Evolutionary conservation across 2,888 invertebrate species (phyloP).

Genomic region (Pediacus dermestoides): DNA sequence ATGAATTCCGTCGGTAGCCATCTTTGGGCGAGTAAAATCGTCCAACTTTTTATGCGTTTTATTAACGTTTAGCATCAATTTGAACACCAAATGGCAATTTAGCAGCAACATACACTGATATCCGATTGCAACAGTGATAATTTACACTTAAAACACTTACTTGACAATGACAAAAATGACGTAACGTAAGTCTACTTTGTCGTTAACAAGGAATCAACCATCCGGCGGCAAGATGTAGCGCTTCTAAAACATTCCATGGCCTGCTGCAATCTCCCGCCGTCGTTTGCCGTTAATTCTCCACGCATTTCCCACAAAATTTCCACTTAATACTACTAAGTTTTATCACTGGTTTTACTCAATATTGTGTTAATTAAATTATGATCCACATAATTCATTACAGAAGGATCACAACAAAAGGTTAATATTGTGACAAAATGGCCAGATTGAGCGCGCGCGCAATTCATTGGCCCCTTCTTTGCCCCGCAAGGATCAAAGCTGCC

Average conservation of each 20-base stretch:
- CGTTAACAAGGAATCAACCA: no score
- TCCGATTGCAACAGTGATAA: constrained; percentile 26
- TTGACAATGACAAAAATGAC: constrained; percentile 35
- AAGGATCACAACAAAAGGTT: constrained; percentile 52
- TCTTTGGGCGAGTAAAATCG: constrained; percentile 44
- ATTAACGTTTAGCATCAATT: constrained; percentile 50
- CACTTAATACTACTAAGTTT: background rate
- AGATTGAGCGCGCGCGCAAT: constrained; percentile 43
- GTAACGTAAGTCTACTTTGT: constrained; percentile 27
- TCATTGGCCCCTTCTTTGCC: constrained; percentile 20
- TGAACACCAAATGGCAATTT: constrained; percentile 23
- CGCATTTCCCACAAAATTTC: constrained; percentile 6
- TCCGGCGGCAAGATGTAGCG: constrained; percentile 40
- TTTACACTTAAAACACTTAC: constrained; percentile 35
- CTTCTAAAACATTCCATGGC: constrained; percentile 22
- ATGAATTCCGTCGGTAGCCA: constrained; percentile 50
- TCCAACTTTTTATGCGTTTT: constrained; percentile 56
- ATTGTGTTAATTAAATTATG: constrained; percentile 38
- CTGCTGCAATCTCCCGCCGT: constrained; percentile 17
- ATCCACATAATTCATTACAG: constrained; percentile 45
- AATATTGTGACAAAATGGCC: constrained; percentile 52
- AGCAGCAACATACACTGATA: constrained; percentile 22
- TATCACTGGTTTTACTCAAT: constrained; percentile 5
- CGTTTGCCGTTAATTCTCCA: constrained; percentile 15
- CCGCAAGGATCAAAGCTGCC: no score